Percentiles rank a stretch among this genome's conserved stretches.
Conservation (phyloP, 2,797 vertebrate genomes). For the Leuciscus waleckii region DNA sequence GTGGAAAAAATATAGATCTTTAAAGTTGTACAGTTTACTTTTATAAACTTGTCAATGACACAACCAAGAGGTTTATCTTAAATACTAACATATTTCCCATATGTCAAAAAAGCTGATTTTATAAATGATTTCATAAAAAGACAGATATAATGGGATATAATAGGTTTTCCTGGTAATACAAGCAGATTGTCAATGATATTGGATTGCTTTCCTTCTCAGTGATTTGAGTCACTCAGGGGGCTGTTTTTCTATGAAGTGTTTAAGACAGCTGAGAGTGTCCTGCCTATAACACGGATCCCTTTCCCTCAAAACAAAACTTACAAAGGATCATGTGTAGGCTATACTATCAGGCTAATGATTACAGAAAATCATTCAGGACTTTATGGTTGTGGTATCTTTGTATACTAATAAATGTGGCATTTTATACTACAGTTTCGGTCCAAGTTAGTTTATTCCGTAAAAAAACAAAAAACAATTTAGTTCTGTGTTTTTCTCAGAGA, state of each 20-base stretch:
- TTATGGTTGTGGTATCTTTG: background rate
- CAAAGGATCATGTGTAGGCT: background rate
- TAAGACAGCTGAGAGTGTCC: constrained; percentile 21
- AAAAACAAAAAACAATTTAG: background rate
- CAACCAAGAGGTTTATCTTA: constrained; percentile 15
- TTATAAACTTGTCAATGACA: constrained; percentile 9
- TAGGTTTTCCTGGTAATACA: background rate
- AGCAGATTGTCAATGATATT: background rate
- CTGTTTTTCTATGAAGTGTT: constrained; percentile 5
- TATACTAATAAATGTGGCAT: background rate
- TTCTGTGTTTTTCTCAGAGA: background rate
- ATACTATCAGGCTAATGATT: background rate
- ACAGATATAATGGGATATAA: constrained; percentile 17
- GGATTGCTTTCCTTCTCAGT: constrained; percentile 19
- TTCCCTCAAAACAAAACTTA: constrained; percentile 21
- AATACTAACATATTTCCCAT: constrained; percentile 28
- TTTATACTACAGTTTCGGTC: background rate
- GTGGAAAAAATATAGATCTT: background rate
- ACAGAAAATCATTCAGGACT: background rate
- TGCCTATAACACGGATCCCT: constrained; percentile 1
- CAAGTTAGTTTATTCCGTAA: background rate
- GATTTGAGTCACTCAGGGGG: constrained; percentile 9
- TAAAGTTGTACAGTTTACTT: constrained; percentile 2
- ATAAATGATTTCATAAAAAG: constrained; percentile 16
- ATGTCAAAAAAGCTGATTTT: background rate